Evolutionary conservation across 2,888 invertebrate species (phyloP), one percentile per base, ranked within the genome.

Genomic region (Caenorhabditis macrosperma): DNA sequence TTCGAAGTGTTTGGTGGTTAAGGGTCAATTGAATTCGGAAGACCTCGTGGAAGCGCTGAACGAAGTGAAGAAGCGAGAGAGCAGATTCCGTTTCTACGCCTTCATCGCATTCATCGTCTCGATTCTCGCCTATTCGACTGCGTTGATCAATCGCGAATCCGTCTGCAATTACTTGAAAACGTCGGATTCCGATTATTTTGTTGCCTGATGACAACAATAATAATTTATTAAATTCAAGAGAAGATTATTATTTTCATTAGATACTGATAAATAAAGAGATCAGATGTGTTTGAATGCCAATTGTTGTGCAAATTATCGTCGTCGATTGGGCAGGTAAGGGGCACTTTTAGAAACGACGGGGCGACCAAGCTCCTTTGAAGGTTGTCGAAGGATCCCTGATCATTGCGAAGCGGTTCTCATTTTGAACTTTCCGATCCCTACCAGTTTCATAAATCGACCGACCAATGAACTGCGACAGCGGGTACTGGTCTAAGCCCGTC

Each of bases 401-500:
- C 26, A 26, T 17, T 54, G 7, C 4, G 10, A 22, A 5, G n/a
- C 22, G 2, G 5, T 26, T 50, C 26, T 22, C 50, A 20, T 15
- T 2, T 17, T 54, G 24, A 26, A 17, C 54, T 24, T 24, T 30
- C 17, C 15, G 22, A 67, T 30, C 20, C 44, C 20, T 50, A 78
- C 78, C 78, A 33, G 71, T 78, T 48, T 78, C 78, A 46, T 78
- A 78, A 17, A 78, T 78, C 1, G 78, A 78, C n/a, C 78, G 52
- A 5, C 71, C 78, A 15, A 72, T 72, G 30, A 78, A 78, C 61
- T 71, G 78, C 33, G 71, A 44, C 28, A 71, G 30, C 6, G 67
- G 67, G 55, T 76, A 68, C n/a, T 52, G 52, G 22, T 50, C 68
- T 55, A 61, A 46, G 41, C 71, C 67, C 12, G 33, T 35, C 33